Base-by-base conservation (phyloP, 2,888 invertebrate species). In the Folsomia manolachei region DNA sequence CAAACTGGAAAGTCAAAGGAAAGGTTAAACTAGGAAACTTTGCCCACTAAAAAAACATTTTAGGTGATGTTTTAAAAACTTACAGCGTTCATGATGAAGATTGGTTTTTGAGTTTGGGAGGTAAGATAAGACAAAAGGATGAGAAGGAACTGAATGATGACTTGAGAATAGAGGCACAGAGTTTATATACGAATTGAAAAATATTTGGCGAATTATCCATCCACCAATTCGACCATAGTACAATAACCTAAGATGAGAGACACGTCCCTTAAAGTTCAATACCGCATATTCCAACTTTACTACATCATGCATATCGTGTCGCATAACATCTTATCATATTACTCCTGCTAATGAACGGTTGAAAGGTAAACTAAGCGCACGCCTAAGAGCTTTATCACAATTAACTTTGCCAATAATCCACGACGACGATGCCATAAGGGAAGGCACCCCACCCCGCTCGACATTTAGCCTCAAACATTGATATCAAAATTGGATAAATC, bases 31-130 rank as follows among this genome's bases (percentile, higher is more conserved):
- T n/a, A 56, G 7, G 56, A 56, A 56, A 56, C 21, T 56, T 39
- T 4, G 4, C n/a, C 51, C 60, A 7, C 19, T 60, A 60, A 60
- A 60, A n/a, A 11, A 11, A 21, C 7, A 9, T 63, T 24, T 63
- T 24, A 26, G 4, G 25, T 63, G 24, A 26, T 7, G 24, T 61
- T 51, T 2, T 21, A 1, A 26, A 14, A 9, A 19, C 71, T 71
- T 65, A 71, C 71, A 61, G 71, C 25, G 65, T 71, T 71, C 71
- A 71, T 71, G 71, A 27, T 70, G 70, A 70, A 51, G n/a, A n/a
- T n/a, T n/a, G n/a, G 19, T 39, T 63, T 27, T 19, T 27, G 19
- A 53, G 63, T 61, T 65, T 26, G 4, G 4, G 39, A n/a, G 64
- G 11, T 27, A 19, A 64, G 39, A 63, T 18, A 18, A 25, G 24